Percentiles rank a stretch among this genome's conserved stretches.
phyloP scores from a whole-genome alignment of 2,797 vertebrate genomes.

The Momotus momota region DNA sequence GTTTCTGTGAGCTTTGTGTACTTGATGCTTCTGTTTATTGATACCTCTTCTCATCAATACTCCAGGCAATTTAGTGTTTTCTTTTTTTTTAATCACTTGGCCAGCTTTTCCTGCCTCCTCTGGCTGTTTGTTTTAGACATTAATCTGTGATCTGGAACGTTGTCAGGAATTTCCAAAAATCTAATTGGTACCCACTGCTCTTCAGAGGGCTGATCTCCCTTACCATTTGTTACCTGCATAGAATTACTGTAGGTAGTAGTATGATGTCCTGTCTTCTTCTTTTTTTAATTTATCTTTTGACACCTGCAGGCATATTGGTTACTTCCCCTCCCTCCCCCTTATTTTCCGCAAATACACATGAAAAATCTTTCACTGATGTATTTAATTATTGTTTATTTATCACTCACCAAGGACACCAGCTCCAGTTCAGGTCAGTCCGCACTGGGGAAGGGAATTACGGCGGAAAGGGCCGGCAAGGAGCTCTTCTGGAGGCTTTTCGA shows the following conservation, averaged over 20 bases:
- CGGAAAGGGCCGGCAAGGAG: too few species aligned
- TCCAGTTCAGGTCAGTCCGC: too few species aligned
- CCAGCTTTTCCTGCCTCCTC: neutral
- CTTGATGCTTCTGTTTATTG: neutral
- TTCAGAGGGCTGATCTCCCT: neutral
- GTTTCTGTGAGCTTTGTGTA: neutral
- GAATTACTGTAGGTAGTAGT: neutral
- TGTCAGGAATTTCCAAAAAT: neutral
- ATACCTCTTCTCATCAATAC: neutral
- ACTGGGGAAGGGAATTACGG: too few species aligned
- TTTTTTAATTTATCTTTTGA: neutral
- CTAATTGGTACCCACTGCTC: neutral
- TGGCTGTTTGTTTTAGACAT: neutral
- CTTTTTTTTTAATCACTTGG: neutral
- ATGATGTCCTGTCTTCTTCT: neutral
- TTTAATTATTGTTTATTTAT: neutral
- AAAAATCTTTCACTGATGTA: neutral
- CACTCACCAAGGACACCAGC: too few species aligned
- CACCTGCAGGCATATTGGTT: neutral
- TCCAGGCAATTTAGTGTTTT: neutral
- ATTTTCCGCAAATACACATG: neutral
- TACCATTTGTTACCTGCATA: neutral
- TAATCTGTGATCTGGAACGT: neutral
- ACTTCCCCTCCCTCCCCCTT: neutral
- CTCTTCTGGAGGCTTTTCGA: too few species aligned